phyloP scores from a whole-genome alignment of 2,797 vertebrate species.

The Linurgus olivaceus region DNA sequence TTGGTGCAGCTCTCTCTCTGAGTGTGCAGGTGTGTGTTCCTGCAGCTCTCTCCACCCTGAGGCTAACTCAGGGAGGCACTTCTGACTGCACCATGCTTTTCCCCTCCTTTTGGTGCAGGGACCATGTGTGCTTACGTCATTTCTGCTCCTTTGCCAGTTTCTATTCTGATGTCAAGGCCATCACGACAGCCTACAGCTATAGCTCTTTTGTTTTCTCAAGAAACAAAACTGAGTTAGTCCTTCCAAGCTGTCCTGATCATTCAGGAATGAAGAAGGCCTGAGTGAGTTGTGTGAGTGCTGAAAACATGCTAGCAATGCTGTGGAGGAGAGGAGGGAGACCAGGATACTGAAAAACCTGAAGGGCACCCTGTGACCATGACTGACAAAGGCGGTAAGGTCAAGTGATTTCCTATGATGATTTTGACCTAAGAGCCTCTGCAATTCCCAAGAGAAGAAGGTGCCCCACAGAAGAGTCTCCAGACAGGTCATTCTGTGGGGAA shows the following conservation, averaged over 20 bases:
- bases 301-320: not conserved
- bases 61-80: not conserved
- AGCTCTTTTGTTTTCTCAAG: not conserved
- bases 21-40: not conserved
- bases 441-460: not conserved
- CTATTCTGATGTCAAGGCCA: not conserved
- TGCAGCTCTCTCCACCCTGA: not conserved
- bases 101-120: not conserved
- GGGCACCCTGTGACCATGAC: not conserved
- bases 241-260: not conserved
- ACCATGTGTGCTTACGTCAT: not conserved
- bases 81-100: fast-evolving
- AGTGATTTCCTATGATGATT: not conserved
- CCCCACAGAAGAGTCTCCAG: not conserved
- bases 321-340: not conserved
- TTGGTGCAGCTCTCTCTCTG: not conserved
- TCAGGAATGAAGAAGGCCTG: not conserved
- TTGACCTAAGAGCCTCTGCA: not conserved
- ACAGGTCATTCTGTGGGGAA: not conserved
- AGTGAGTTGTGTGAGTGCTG: not conserved
- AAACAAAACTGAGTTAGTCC: not conserved
- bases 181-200: not conserved
- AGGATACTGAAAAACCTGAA: not conserved
- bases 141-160: not conserved
- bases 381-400: not conserved